Conservation (phyloP, 1,140 invertebrate species). For the Anthonomus grandis region DNA sequence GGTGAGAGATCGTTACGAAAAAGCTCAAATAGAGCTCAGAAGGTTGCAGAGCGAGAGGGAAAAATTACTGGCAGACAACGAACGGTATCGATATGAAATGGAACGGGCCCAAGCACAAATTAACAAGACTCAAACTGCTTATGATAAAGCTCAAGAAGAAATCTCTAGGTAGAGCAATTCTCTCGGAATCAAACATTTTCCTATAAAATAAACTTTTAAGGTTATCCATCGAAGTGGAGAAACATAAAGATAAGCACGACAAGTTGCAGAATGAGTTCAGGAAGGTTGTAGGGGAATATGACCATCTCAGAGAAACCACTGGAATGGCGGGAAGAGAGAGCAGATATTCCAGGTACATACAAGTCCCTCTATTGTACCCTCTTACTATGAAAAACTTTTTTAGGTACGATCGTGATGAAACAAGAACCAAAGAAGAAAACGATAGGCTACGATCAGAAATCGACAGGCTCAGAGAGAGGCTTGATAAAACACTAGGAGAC, state of each 20-base stretch:
- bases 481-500: slow-evolving; percentile 77
- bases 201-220: slow-evolving; percentile 56
- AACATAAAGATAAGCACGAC: slow-evolving; percentile 87
- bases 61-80: slow-evolving; percentile 77
- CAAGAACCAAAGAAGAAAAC: slow-evolving; percentile 69
- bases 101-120: slow-evolving; percentile 79
- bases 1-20: slow-evolving; percentile 80
- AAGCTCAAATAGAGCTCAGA: slow-evolving; percentile 78
- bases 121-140: slow-evolving; percentile 74
- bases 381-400: background rate
- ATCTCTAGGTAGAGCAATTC: slow-evolving; percentile 56
- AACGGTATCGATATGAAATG: slow-evolving; percentile 80
- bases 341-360: slow-evolving; percentile 63
- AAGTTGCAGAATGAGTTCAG: slow-evolving; percentile 77
- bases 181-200: background rate
- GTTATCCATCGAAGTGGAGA: slow-evolving; percentile 83
- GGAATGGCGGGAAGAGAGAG: slow-evolving; percentile 57
- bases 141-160: slow-evolving; percentile 88
- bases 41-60: slow-evolving; percentile 81
- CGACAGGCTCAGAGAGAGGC: slow-evolving; percentile 75
- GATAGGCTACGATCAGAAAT: slow-evolving; percentile 78
- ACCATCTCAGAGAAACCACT: slow-evolving; percentile 60
- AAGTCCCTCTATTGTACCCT: background rate
- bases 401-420: slow-evolving; percentile 72
- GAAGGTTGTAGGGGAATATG: slow-evolving; percentile 75